Evolutionary conservation across 2,797 vertebrate species (phyloP).

Genomic region (Nothura maculosa): DNA sequence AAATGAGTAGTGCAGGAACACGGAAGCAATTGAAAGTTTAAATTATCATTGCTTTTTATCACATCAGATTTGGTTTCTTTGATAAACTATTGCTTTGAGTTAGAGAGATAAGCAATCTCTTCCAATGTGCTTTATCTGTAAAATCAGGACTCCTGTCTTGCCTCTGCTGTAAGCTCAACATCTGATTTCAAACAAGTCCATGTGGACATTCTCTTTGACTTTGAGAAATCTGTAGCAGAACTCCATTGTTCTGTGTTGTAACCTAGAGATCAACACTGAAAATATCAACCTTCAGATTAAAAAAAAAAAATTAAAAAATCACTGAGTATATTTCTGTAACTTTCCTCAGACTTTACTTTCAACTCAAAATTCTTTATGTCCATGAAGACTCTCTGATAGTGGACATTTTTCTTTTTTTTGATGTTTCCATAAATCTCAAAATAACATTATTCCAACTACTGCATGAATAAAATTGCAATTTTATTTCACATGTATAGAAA

Average conservation of each 20-base stretch:
- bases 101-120: neutral
- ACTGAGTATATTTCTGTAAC: neutral
- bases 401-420: neutral
- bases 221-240: neutral
- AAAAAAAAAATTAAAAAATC: neutral
- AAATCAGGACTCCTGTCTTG: neutral
- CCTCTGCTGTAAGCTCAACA: neutral
- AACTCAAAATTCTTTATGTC: neutral
- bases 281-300: neutral
- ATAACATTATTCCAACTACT: accelerated
- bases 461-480: neutral
- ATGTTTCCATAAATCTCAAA: neutral
- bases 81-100: neutral
- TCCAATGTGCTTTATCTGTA: neutral
- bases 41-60: neutral
- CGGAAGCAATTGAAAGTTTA: neutral
- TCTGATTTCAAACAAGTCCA: neutral
- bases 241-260: neutral
- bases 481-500: neutral
- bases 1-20: neutral
- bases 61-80: neutral
- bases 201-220: neutral
- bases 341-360: neutral
- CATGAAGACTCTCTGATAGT: neutral
- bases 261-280: neutral